A percentile compares a stretch with the other conserved stretches of the same genome.
These are phyloP conservation scores for Ryuthela nishihirai DNA, from an alignment of 2,888 invertebrate genomes.

Conservation along the genomic window DNA sequence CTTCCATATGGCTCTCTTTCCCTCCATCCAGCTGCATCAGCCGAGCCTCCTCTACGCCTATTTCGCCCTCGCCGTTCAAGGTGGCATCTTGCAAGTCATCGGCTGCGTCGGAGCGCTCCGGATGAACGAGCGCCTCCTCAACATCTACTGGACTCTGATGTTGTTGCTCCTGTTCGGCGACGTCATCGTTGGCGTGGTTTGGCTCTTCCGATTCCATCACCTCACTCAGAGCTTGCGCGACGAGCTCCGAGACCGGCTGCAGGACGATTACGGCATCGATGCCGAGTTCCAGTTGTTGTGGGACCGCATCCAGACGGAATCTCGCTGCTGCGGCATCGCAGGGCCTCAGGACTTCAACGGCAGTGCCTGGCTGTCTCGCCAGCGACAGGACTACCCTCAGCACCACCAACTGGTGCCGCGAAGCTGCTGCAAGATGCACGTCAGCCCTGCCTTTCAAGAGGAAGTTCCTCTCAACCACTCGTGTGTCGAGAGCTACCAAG, in stretches of 20 bases:
- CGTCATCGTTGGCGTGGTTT: conserved; percentile 75
- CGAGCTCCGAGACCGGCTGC: conserved; percentile 59
- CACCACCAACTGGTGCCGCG: conserved; percentile 36
- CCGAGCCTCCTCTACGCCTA: conserved; percentile 81
- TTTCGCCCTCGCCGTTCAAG: conserved; percentile 70
- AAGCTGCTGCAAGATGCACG: conserved; percentile 51
- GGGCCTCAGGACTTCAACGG: conserved; percentile 55
- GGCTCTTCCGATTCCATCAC: conserved; percentile 74
- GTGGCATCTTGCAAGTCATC: conserved; percentile 51
- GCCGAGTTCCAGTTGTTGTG: conserved; percentile 57
- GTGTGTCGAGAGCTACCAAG: conserved; percentile 32
- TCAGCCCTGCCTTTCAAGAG: conserved; percentile 53
- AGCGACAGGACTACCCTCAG: conserved; percentile 14
- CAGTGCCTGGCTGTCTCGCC: conserved; percentile 31
- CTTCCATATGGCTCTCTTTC: conserved; percentile 47
- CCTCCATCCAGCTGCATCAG: conserved; percentile 57
- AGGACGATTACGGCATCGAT: conserved; percentile 69
- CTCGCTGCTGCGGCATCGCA: conserved; percentile 69
- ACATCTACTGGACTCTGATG: conserved; percentile 77
- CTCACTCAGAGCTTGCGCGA: conserved; percentile 71
- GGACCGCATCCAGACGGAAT: conserved; percentile 60
- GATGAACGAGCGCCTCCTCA: conserved; percentile 73
- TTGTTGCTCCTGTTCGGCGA: conserved; percentile 76
- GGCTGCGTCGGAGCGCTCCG: conserved; percentile 77
- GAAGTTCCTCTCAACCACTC: conserved; percentile 17